phyloP scores from a whole-genome alignment of 2,888 invertebrate genomes.

The Melipona beecheii region DNA sequence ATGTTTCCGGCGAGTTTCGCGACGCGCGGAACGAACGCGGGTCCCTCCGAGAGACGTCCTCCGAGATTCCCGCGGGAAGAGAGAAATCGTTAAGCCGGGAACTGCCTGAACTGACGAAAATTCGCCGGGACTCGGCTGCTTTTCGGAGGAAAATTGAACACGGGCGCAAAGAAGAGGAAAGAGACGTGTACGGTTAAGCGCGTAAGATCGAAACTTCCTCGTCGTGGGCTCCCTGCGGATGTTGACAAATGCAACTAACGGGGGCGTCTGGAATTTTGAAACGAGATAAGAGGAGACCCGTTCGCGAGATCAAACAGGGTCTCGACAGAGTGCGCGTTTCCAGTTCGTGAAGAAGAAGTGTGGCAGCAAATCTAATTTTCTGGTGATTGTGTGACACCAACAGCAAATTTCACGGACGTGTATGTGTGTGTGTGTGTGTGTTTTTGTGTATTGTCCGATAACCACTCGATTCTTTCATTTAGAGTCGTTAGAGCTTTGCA shows the following conservation, averaged over 20 bases:
- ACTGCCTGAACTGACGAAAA: conserved; percentile 25
- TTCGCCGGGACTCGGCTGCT: conserved; percentile 11
- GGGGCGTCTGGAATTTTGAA: background rate
- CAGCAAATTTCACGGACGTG: background rate
- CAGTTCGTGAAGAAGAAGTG: background rate
- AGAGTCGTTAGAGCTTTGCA: too few species aligned
- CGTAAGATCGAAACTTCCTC: background rate
- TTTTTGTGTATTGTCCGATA: background rate
- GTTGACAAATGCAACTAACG: background rate
- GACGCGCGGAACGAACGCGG: background rate
- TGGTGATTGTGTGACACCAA: background rate
- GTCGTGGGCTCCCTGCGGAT: too few species aligned
- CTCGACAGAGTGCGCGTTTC: background rate
- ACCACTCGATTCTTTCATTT: background rate
- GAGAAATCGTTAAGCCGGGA: conserved; percentile 29
- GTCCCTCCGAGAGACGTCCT: conserved; percentile 12
- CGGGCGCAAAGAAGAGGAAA: background rate
- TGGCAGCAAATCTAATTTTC: background rate
- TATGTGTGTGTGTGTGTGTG: too few species aligned
- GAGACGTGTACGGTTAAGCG: background rate
- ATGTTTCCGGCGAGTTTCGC: background rate
- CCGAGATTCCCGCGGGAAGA: conserved; percentile 18
- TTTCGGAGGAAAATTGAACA: conserved; percentile 7
- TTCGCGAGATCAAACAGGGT: background rate
- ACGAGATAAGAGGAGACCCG: background rate